Evolutionary conservation across 2,797 vertebrate species (phyloP).

Genomic region (Cossypha polioptera): DNA sequence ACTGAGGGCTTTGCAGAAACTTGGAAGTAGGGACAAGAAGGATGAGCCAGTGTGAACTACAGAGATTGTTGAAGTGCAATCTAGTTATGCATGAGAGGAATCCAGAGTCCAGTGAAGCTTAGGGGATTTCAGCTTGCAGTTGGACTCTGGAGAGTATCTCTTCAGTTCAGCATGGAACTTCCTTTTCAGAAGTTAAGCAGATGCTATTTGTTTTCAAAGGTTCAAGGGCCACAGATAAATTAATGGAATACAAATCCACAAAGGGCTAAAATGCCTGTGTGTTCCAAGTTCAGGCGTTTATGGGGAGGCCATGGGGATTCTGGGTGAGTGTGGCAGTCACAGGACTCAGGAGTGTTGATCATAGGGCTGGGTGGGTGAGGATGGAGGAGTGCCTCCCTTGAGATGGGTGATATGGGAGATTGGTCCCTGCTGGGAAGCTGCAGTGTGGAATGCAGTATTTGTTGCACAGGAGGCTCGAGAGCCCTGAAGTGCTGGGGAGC

Average conservation of each 20-base stretch:
- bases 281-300: background rate
- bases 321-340: background rate
- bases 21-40: background rate
- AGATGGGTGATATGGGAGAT: background rate
- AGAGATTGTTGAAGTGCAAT: background rate
- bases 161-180: background rate
- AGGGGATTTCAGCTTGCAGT: background rate
- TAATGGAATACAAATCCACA: background rate
- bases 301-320: background rate
- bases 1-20: background rate
- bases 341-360: background rate
- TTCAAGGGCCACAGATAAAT: background rate
- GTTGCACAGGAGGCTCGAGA: background rate
- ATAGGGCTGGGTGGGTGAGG: background rate
- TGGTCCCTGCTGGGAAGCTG: background rate
- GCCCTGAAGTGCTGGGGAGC: background rate
- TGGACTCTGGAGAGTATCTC: background rate
- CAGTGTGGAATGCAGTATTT: background rate
- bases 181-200: background rate
- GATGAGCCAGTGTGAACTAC: background rate
- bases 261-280: fast-evolving
- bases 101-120: background rate
- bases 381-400: background rate
- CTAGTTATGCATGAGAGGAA: background rate
- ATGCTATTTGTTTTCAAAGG: background rate